These are phyloP conservation scores for Lycodopsis pacificus DNA, from an alignment of 2,797 vertebrate genomes.

Conservation along the genomic window DNA sequence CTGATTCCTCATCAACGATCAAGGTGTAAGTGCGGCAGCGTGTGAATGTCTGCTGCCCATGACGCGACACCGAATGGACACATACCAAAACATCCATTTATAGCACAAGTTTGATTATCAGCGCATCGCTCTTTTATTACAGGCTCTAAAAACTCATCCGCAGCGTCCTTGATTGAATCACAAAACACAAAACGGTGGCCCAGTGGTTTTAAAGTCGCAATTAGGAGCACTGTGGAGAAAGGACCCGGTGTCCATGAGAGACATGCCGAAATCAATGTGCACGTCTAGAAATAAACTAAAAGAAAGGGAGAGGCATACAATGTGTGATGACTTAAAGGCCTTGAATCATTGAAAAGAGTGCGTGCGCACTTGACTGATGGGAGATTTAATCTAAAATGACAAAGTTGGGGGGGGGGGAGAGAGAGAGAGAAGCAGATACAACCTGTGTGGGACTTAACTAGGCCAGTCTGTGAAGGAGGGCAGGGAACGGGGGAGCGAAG, in stretches of 20 bases:
- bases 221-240: slow-evolving; percentile 13
- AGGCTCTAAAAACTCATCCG: slow-evolving; percentile 19
- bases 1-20: slow-evolving; percentile 48
- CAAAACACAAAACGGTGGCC: not conserved
- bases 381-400: slow-evolving; percentile 74
- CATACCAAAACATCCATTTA: slow-evolving; percentile 9
- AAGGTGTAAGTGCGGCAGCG: slow-evolving; percentile 30
- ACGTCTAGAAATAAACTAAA: slow-evolving; percentile 15
- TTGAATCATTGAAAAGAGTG: slow-evolving; percentile 68
- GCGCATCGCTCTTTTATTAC: not conserved
- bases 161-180: slow-evolving; percentile 14
- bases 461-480: slow-evolving; percentile 60
- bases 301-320: slow-evolving; percentile 39
- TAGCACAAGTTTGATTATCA: slow-evolving; percentile 26
- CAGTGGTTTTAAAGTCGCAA: not conserved
- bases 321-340: slow-evolving; percentile 62
- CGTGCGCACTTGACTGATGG: slow-evolving; percentile 56
- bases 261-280: slow-evolving; percentile 44
- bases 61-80: slow-evolving; percentile 11
- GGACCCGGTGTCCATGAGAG: slow-evolving; percentile 1
- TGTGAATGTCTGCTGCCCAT: not conserved
- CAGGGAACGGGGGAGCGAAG: slow-evolving; percentile 37
- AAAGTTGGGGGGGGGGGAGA: slow-evolving; percentile 30
- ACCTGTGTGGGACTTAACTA: slow-evolving; percentile 63
- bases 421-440: slow-evolving; percentile 40